Evolutionary conservation across 2,888 invertebrate genomes (phyloP).

Genomic region (Peribatodes rhomboidaria): DNA sequence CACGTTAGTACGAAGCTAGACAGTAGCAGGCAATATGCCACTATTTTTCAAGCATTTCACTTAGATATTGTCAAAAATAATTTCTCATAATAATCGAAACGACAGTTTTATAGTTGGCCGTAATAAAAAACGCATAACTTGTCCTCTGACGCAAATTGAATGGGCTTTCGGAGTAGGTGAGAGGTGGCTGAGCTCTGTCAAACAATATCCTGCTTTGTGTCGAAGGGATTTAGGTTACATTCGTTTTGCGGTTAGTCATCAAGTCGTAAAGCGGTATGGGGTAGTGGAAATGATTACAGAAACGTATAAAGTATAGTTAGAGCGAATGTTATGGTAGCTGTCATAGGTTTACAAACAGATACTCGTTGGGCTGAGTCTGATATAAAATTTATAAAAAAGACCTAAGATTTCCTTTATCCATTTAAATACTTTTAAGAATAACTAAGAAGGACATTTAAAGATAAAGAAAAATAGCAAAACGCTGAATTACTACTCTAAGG

Average conservation of each 20-base stretch:
- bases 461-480: no score
- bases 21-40: not conserved
- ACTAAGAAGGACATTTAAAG: no score
- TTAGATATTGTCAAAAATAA: constrained; percentile 57
- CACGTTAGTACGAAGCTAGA: no score
- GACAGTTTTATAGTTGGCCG: constrained; percentile 75
- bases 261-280: constrained; percentile 67
- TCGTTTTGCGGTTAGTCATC: constrained; percentile 44
- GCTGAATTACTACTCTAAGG: no score
- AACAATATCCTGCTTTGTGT: constrained; percentile 51
- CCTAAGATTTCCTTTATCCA: no score
- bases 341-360: no score
- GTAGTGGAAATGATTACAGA: constrained; percentile 55
- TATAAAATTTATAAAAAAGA: no score
- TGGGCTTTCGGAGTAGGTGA: constrained; percentile 63
- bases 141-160: constrained; percentile 77
- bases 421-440: no score
- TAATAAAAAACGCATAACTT: constrained; percentile 83
- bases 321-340: constrained; percentile 26
- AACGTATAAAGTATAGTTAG: constrained; percentile 32
- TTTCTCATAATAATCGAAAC: constrained; percentile 69
- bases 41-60: constrained; percentile 38
- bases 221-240: constrained; percentile 50
- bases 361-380: no score
- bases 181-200: constrained; percentile 49